Evolutionary conservation across 2,888 invertebrate species (phyloP), one percentile per base, ranked within the genome.

Genomic region (Rutpela maculata): DNA sequence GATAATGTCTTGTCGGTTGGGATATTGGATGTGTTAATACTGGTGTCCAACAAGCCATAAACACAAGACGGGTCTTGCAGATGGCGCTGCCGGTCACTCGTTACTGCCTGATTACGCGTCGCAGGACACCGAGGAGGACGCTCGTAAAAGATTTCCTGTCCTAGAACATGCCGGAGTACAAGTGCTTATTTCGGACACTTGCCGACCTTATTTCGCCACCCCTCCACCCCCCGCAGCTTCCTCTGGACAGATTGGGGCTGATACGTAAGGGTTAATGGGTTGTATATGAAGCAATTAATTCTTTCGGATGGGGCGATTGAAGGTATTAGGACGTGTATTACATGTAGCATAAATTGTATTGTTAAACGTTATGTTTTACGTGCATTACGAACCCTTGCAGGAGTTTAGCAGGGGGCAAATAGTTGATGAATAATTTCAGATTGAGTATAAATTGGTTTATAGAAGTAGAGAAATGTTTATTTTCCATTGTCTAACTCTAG

Each of bases 21-120:
- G 88, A 88, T 89, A 89, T 89, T 89, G 89, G 90, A 89, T 89
- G 90, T 90, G 90, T 89, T 90, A 90, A 90, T 89, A 89, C 89
- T 86, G 86, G 87, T 89, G 89, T 88, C 87, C 88, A 88, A 89
- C 88, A 88, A 87, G 86, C 88, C 88, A 89, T 89, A 89, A 89
- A 89, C 89, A 89, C 89, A 89, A 89, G 89, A 89, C 88, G 88
- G 88, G 84, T 85, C 82, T 85, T 87, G 87, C 89, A 88, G 88
- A 89, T 89, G 89, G 88, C 88, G 88, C 80, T 81, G 78, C 87
- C 83, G 87, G 87, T 87, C 88, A 87, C 86, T 88, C 88, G 88
- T 88, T 88, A 88, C 88, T 84, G 86, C 86, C 87, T 88, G 88
- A 88, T 89, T 88, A 88, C 88, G 86, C 86, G 85, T 81, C 78